A percentile compares a stretch with the other conserved stretches of the same genome.
Evolutionary conservation across 2,113 vertebrate genomes (phyloP).

Genomic region (Girardinichthys multiradiatus): DNA sequence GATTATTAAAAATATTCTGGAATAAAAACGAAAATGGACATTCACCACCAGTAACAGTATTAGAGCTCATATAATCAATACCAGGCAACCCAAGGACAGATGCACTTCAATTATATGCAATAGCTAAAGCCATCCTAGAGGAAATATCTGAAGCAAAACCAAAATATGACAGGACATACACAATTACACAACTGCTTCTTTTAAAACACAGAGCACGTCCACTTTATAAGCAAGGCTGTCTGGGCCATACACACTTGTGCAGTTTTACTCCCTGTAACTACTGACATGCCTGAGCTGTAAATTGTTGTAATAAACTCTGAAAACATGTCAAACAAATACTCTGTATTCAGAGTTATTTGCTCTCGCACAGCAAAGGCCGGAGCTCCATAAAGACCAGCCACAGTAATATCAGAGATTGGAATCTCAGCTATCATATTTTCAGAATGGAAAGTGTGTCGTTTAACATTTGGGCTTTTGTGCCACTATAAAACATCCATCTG

Average conservation of each 20-base stretch:
- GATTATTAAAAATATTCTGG: constrained; percentile 97
- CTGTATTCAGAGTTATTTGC: constrained; percentile 37
- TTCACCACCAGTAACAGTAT: background rate
- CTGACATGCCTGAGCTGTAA: constrained; percentile 14
- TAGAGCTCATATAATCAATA: background rate
- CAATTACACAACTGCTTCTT: background rate
- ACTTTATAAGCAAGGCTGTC: constrained; percentile 1
- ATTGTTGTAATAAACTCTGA: constrained; percentile 18
- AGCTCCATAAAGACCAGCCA: constrained; percentile 13
- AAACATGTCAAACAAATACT: constrained; percentile 7
- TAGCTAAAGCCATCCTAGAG: background rate
- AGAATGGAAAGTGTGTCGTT: background rate
- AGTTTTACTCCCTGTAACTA: constrained; percentile 15
- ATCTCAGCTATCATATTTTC: constrained; percentile 20
- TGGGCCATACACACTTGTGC: background rate
- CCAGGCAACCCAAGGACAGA: constrained; percentile 7
- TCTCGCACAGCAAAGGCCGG: constrained; percentile 11
- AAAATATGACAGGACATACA: background rate
- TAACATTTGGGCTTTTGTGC: constrained; percentile 26
- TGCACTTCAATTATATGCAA: background rate
- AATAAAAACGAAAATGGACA: constrained; percentile 6
- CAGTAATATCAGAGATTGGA: constrained; percentile 31
- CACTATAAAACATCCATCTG: constrained; percentile 14
- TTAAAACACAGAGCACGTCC: background rate
- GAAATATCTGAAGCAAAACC: background rate